Evolutionary conservation across 2,113 vertebrate genomes (phyloP), one percentile per base, ranked within the genome.

Genomic region (Panurus biarmicus): DNA sequence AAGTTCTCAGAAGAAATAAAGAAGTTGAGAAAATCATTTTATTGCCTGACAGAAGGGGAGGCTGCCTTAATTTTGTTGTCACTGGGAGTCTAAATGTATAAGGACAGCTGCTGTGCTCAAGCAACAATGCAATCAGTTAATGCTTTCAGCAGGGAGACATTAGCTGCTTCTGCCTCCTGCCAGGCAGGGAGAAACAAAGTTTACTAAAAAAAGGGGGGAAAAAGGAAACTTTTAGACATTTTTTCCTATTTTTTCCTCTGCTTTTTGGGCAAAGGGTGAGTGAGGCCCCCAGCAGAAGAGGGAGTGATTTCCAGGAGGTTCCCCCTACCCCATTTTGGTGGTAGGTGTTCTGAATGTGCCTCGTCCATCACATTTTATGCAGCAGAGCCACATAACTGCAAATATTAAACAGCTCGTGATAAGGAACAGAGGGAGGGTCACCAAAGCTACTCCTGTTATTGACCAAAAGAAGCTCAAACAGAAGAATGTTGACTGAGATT

Each of bases 71-170:
- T 97, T 97, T 97, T 96, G 96, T 97, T 97, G 97, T 96, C 97
- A 97, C 97, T 97, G 91, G 97, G 96, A 97, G 96, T 94, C 96
- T 96, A 97, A 97, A 97, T 97, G 95, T 93, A n/a, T 96, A 94
- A 97, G 96, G 97, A 97, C 97, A 97, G 96, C 96, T 97, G 97
- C 97, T 97, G 96, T 97, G 97, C 96, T 97, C 96, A 96, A 93
- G 96, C 90, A 96, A 96, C 96, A 97, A 97, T 96, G 96, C 96
- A 97, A 97, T 97, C 96, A 97, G 96, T 97, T 97, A 97, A 97
- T 97, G 96, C 96, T 96, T 97, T 97, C 97, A 97, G 96, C 96
- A 89, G 97, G 96, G 96, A 97, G 82, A 97, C 96, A 97, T 97
- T 97, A 97, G 95, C 91, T 19, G 40, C 89, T 94, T 93, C 92